Conservation (phyloP, 1,140 invertebrate species). For the Helicoverpa zea region DNA sequence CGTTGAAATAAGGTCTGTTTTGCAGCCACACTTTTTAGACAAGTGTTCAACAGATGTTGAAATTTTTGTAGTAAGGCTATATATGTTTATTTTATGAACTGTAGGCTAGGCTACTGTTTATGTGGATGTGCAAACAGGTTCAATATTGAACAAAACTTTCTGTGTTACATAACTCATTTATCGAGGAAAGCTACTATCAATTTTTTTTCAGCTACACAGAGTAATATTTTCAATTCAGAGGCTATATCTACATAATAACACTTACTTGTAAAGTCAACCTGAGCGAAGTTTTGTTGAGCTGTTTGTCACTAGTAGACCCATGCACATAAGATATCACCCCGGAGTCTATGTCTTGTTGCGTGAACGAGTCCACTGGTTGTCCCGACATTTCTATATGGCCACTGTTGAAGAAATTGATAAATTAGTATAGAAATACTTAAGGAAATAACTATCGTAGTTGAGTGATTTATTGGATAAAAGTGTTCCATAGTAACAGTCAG, state of each 20-base stretch:
- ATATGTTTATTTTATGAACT: too few relatives aligned
- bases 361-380: slow-evolving; percentile 90
- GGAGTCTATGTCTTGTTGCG: slow-evolving; percentile 93
- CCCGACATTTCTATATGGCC: slow-evolving; percentile 86
- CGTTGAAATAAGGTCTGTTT: too few relatives aligned
- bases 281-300: slow-evolving; percentile 83
- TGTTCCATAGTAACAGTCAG: too few relatives aligned
- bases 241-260: neutral
- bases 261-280: slow-evolving; percentile 81
- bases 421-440: neutral
- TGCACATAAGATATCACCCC: slow-evolving; percentile 87
- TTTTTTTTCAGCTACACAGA: too few relatives aligned
- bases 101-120: too few relatives aligned
- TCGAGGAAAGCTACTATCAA: too few relatives aligned
- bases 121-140: too few relatives aligned
- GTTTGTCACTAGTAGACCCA: slow-evolving; percentile 75
- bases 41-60: too few relatives aligned
- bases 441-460: neutral
- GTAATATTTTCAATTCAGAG: neutral
- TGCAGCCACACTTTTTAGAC: too few relatives aligned
- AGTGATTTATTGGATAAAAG: neutral
- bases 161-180: neutral
- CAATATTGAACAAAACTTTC: too few relatives aligned
- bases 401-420: slow-evolving; percentile 58
- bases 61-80: too few relatives aligned